Evolutionary conservation across 2,113 vertebrate species (phyloP), one percentile per base, ranked within the genome.

Genomic region (Sapayoa aenigma): DNA sequence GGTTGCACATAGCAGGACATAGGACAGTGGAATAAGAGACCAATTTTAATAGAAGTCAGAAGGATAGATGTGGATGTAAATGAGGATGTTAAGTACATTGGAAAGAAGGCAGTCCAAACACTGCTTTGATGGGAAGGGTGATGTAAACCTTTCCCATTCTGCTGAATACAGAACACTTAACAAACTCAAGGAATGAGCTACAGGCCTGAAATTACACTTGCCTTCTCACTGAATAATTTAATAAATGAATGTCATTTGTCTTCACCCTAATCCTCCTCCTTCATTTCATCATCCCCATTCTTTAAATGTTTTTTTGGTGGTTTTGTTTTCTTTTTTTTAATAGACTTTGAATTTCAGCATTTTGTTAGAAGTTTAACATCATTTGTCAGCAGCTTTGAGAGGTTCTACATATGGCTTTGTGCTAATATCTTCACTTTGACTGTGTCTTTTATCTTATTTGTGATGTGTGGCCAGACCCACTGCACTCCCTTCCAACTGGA

Each of bases 361-460:
- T 90, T 89, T 95, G 20, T 91, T 90, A 87, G 35, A 93, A 94
- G 79, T 71, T 84, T 30, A 81, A 9, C 14, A 53, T 49, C 83
- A 77, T 90, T 93, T 92, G 72, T 93, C 92, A 93, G 59, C 88
- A 92, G 28, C 67, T 96, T 86, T 93, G 53, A 42, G 65, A 4
- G 0, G 22, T 59, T 81, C 59, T 84, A 47, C 65, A 84, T 72
- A 68, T 91, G 93, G 65, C 13, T 91, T 87, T 92, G 80, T 82
- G 60, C n/a, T 92, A 91, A 81, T 87, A 69, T 84, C 6, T 68
- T 89, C 27, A 56, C 52, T 90, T 93, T 81, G 62, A 18, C 33
- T 72, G 33, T 53, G 86, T 9, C 91, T 91, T 96, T 93, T 72
- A 87, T 87, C 69, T 96, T 84, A 68, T 91, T 89, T 94, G 66